These are phyloP conservation scores for Melanerpes aurifrons DNA, from an alignment of 2,113 vertebrate genomes.

Conservation along the genomic window DNA sequence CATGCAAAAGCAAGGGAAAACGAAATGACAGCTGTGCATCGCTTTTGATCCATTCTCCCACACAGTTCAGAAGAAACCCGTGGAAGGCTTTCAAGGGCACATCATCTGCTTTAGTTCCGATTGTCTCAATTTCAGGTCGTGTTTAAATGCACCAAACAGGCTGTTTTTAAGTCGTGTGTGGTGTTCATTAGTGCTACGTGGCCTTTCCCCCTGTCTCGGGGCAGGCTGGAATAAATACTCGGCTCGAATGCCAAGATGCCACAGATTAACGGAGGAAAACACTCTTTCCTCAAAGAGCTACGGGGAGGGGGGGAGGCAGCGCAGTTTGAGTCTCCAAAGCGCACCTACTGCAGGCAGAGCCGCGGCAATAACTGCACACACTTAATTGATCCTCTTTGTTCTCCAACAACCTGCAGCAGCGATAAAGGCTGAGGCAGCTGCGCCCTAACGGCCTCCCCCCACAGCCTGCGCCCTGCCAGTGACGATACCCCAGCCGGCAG, in stretches of 20 bases:
- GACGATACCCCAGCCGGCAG: background rate
- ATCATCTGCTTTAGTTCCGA: background rate
- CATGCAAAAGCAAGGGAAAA: background rate
- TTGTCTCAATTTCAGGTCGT: background rate
- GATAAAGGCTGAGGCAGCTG: background rate
- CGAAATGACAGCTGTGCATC: background rate
- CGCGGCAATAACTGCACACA: background rate
- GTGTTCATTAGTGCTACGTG: background rate
- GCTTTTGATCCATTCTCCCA: background rate
- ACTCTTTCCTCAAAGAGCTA: accelerated
- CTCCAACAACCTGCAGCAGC: background rate
- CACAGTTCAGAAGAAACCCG: background rate
- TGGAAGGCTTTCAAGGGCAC: background rate
- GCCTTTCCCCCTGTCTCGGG: background rate
- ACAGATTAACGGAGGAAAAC: background rate
- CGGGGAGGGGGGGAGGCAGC: background rate
- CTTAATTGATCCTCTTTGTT: constrained; percentile 41
- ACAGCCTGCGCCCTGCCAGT: background rate
- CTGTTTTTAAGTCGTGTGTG: accelerated
- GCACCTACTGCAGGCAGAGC: background rate
- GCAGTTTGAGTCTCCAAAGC: accelerated
- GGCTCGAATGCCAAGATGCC: background rate
- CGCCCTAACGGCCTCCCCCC: background rate
- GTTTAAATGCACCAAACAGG: background rate
- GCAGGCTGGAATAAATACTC: background rate